These are phyloP conservation scores for Lithobius niger DNA, from an alignment of 1,140 invertebrate genomes.

Conservation along the genomic window DNA sequence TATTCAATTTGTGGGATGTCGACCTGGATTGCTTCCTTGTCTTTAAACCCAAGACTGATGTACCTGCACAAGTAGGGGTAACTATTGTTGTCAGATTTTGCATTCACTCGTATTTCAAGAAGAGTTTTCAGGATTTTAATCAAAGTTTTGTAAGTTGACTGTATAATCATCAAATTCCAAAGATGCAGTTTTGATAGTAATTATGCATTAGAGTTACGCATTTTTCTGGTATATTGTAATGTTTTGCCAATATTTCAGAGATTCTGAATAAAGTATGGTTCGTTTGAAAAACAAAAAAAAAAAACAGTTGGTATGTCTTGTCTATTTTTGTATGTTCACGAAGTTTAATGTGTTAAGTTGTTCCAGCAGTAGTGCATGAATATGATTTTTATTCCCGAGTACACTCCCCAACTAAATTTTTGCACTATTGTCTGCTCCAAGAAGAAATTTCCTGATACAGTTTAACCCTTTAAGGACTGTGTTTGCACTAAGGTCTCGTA, in stretches of 20 bases:
- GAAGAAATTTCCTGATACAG: no score
- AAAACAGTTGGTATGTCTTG: no score
- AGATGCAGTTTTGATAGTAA: constrained; percentile 6
- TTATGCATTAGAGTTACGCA: constrained; percentile 5
- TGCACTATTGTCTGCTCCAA: no score
- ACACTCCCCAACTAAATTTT: no score
- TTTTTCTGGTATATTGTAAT: constrained; percentile 6
- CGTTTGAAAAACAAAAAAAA: no score
- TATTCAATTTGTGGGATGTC: not conserved
- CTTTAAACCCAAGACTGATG: not conserved
- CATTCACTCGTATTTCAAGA: constrained; percentile 2
- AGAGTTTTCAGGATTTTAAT: constrained; percentile 2
- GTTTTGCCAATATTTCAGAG: constrained; percentile 3
- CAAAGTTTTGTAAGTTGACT: constrained; percentile 6
- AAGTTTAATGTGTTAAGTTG: no score
- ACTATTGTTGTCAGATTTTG: not conserved
- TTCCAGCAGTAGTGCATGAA: no score
- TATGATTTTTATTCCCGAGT: no score
- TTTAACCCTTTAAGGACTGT: no score
- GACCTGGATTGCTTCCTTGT: constrained; percentile 1
- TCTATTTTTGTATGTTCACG: no score
- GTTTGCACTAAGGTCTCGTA: no score
- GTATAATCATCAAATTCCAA: not conserved
- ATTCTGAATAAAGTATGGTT: constrained; percentile 4
- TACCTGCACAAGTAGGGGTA: not conserved